A percentile compares a stretch with the other conserved stretches of the same genome.
These are phyloP conservation scores for Elysia crispata DNA, from an alignment of 2,888 invertebrate genomes.

Conservation along the genomic window DNA sequence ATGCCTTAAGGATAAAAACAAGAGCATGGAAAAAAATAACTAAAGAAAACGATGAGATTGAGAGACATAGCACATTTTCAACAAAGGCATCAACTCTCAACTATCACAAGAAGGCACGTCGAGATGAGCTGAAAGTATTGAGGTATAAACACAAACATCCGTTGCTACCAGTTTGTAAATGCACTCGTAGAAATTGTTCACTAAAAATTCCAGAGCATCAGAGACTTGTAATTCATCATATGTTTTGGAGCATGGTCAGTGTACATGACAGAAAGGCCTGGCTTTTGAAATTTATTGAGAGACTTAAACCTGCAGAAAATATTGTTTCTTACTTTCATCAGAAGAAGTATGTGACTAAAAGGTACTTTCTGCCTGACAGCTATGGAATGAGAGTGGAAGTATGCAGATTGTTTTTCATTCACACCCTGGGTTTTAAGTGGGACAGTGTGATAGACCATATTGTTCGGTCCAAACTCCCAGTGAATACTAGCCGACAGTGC, in stretches of 20 bases:
- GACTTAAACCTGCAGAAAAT: slow-evolving; percentile 21
- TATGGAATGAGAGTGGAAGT: slow-evolving; percentile 28
- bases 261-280: slow-evolving; percentile 41
- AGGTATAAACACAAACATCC: slow-evolving; percentile 35
- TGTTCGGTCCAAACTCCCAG: too few species aligned
- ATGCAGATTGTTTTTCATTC: slow-evolving; percentile 33
- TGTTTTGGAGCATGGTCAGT: slow-evolving; percentile 33
- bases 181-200: slow-evolving; percentile 36
- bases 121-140: slow-evolving; percentile 13
- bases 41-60: too few species aligned
- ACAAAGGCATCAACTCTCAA: too few species aligned
- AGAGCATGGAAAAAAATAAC: too few species aligned
- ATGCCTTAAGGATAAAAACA: too few species aligned
- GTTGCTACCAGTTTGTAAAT: slow-evolving; percentile 35
- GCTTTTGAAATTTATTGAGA: slow-evolving; percentile 40
- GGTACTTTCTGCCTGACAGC: slow-evolving; percentile 34
- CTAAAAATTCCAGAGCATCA: slow-evolving; percentile 29
- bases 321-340: neutral
- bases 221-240: slow-evolving; percentile 24
- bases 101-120: too few species aligned
- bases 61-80: too few species aligned
- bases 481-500: too few species aligned
- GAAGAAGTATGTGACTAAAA: slow-evolving; percentile 27
- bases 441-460: slow-evolving; percentile 47
- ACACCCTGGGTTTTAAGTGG: slow-evolving; percentile 42